Percentiles rank a stretch among this genome's conserved stretches.
Evolutionary conservation across 2,888 invertebrate species (phyloP).

Genomic region (Bombylius discolor): DNA sequence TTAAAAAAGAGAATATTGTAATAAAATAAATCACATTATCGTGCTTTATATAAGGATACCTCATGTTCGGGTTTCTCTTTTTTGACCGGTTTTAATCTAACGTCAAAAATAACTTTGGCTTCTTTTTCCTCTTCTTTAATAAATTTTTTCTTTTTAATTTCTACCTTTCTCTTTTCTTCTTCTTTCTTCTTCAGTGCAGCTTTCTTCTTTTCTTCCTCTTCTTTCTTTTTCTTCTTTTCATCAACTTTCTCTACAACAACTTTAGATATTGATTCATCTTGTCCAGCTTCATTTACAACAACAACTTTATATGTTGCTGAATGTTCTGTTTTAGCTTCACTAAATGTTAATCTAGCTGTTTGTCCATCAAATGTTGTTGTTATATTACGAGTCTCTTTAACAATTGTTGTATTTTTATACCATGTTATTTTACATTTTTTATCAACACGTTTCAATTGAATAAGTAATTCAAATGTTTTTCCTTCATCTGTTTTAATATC

Average conservation of each 20-base stretch:
- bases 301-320: conserved; percentile 73
- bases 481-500: conserved; percentile 58
- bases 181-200: conserved; percentile 38
- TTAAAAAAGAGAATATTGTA: too few relatives aligned
- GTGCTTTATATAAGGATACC: conserved; percentile 16
- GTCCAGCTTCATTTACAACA: conserved; percentile 82
- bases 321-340: conserved; percentile 60
- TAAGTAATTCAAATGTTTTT: conserved; percentile 65
- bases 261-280: conserved; percentile 75
- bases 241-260: conserved; percentile 58
- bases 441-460: conserved; percentile 59
- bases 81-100: conserved; percentile 29
- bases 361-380: conserved; percentile 74
- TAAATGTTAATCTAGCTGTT: conserved; percentile 64
- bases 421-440: conserved; percentile 71
- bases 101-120: conserved; percentile 39
- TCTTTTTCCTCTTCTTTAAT: conserved; percentile 36
- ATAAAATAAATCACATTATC: too few relatives aligned
- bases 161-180: conserved; percentile 23
- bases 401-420: conserved; percentile 68
- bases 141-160: conserved; percentile 24
- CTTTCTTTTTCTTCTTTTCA: conserved; percentile 42
- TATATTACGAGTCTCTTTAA: conserved; percentile 63
- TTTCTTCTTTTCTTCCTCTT: conserved; percentile 38
- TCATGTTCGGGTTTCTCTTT: conserved; percentile 20